These are phyloP conservation scores for Nemurella pictetii DNA, from an alignment of 2,888 invertebrate species.

Conservation along the genomic window DNA sequence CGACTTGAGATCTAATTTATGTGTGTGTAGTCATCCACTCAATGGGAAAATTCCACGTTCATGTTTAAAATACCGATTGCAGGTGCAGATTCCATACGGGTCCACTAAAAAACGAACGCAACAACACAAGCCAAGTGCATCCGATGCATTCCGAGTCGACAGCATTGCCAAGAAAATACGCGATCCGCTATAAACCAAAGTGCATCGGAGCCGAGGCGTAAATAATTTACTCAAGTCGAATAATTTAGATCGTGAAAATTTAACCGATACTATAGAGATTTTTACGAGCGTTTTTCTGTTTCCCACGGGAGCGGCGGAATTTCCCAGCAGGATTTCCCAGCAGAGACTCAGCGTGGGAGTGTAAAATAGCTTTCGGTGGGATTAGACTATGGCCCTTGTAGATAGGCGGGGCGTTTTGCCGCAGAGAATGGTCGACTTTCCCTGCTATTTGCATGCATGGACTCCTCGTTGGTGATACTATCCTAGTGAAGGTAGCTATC, in stretches of 20 bases:
- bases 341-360: not conserved
- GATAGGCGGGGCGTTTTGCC: too few species aligned
- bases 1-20: too few species aligned
- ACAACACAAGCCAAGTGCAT: not conserved
- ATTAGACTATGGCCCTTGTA: not conserved
- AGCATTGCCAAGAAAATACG: not conserved
- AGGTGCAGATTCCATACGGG: not conserved
- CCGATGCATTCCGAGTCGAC: not conserved
- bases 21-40: too few species aligned
- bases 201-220: not conserved
- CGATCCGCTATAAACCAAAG: not conserved
- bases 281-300: conserved; percentile 4
- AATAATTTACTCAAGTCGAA: not conserved
- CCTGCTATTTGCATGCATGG: too few species aligned
- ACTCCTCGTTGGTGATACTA: too few species aligned
- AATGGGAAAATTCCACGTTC: not conserved
- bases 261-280: conserved; percentile 13
- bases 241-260: conserved; percentile 13
- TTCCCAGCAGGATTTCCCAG: not conserved
- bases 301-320: not conserved
- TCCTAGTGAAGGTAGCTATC: too few species aligned
- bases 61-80: not conserved
- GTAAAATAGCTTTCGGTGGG: not conserved
- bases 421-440: too few species aligned
- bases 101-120: not conserved